A percentile compares a stretch with the other conserved stretches of the same genome.
phyloP scores from a whole-genome alignment of 2,888 invertebrate species.

The Sarcophaga carnaria region DNA sequence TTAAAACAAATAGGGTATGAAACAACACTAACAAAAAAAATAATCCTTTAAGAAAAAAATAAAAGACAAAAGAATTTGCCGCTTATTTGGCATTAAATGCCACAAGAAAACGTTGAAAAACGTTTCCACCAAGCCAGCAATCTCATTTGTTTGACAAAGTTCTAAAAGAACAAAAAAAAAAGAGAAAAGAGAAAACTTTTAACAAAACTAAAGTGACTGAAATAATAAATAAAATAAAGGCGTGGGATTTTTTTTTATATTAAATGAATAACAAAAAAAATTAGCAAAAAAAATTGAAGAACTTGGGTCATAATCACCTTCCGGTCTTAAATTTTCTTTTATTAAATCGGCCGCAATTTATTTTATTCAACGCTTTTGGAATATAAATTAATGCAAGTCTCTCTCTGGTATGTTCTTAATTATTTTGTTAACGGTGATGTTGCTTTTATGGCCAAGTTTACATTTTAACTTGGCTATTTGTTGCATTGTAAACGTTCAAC shows the following conservation, averaged over 20 bases:
- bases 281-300: no score
- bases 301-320: not conserved
- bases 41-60: slow-evolving; percentile 5
- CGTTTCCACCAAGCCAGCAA: not conserved
- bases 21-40: not conserved
- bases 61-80: slow-evolving; percentile 53
- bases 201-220: slow-evolving; percentile 21
- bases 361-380: not conserved
- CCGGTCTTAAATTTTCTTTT: not conserved
- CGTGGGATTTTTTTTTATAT: slow-evolving; percentile 52
- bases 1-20: slow-evolving; percentile 3
- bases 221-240: slow-evolving; percentile 40
- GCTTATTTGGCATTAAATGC: slow-evolving; percentile 51
- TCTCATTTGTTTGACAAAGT: slow-evolving; percentile 29
- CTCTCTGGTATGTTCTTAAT: not conserved
- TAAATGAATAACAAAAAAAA: not conserved
- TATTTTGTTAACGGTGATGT: not conserved
- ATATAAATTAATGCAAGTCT: not conserved
- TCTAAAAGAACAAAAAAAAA: not conserved
- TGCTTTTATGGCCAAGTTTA: not conserved
- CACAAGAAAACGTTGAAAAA: slow-evolving; percentile 15
- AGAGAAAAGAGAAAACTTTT: not conserved
- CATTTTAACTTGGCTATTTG: no score
- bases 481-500: not conserved
- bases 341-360: not conserved